Percentiles rank a stretch among this genome's conserved stretches.
phyloP scores from a whole-genome alignment of 2,797 vertebrate genomes.

The Eulemur rubriventer region DNA sequence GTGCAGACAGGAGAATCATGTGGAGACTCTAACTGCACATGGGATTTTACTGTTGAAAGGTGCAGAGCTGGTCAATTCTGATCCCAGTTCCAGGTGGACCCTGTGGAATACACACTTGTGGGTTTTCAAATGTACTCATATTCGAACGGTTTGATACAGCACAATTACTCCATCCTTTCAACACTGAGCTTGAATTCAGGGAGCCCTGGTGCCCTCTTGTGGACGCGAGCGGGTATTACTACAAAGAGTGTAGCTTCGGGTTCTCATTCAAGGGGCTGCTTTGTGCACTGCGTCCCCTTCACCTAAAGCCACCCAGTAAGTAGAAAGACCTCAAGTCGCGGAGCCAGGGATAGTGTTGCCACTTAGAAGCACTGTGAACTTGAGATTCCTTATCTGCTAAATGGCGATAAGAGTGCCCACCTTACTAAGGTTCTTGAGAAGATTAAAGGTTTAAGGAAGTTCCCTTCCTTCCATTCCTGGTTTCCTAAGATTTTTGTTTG shows the following conservation, averaged over 20 bases:
- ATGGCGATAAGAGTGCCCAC: neutral
- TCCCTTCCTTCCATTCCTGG: neutral
- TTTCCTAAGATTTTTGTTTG: slow-evolving; percentile 3
- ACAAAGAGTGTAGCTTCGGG: neutral
- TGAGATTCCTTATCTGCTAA: neutral
- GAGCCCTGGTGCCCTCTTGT: slow-evolving; percentile 34
- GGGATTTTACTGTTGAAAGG: neutral
- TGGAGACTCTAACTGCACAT: neutral
- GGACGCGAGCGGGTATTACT: neutral
- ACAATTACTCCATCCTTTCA: neutral
- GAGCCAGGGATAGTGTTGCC: neutral
- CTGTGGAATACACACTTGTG: neutral
- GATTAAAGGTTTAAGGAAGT: neutral
- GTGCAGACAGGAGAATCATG: neutral
- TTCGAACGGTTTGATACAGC: neutral
- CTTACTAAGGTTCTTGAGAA: neutral
- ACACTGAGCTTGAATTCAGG: neutral
- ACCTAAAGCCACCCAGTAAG: neutral
- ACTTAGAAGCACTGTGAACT: neutral
- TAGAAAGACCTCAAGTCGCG: neutral
- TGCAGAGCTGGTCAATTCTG: neutral
- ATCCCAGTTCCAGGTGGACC: neutral
- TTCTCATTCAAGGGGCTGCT: neutral
- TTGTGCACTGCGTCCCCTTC: neutral
- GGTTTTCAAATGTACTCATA: neutral